Conservation (phyloP, 2,113 vertebrate genomes). For the Corynorhinus townsendii region DNA sequence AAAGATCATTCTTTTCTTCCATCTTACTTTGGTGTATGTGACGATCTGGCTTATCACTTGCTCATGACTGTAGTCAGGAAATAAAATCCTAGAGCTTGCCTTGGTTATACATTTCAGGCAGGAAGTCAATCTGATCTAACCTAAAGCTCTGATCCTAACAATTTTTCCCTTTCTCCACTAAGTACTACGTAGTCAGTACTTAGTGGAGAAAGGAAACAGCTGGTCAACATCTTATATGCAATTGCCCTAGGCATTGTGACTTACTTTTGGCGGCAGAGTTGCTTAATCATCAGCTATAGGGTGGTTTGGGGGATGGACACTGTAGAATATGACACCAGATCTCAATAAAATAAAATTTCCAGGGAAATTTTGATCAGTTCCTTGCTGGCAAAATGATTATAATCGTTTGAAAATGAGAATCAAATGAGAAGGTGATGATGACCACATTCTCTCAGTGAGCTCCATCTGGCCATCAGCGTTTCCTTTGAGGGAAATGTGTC, state of each 20-base stretch:
- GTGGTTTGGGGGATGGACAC: not conserved
- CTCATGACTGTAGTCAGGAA: slow-evolving; percentile 4
- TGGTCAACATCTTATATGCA: not conserved
- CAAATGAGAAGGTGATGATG: not conserved
- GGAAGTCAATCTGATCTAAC: not conserved
- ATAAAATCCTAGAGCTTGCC: not conserved
- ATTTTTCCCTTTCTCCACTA: not conserved
- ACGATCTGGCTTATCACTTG: not conserved
- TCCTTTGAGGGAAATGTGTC: slow-evolving; percentile 1
- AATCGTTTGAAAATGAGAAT: not conserved
- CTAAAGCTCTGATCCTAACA: not conserved
- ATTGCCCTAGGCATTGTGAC: not conserved
- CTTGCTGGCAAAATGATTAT: not conserved
- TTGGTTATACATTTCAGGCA: not conserved
- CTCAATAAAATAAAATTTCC: slow-evolving; percentile 9
- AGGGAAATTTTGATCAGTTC: not conserved
- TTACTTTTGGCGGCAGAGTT: not conserved
- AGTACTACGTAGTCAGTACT: not conserved
- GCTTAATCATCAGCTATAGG: not conserved
- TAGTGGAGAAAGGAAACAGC: not conserved
- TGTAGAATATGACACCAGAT: not conserved
- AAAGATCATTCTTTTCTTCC: not conserved
- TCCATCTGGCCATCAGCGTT: not conserved
- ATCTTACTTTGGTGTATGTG: not conserved
- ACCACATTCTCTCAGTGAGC: not conserved